Base-by-base conservation (phyloP, 2,113 vertebrate genomes). In the Ivindomyrus marchei region DNA sequence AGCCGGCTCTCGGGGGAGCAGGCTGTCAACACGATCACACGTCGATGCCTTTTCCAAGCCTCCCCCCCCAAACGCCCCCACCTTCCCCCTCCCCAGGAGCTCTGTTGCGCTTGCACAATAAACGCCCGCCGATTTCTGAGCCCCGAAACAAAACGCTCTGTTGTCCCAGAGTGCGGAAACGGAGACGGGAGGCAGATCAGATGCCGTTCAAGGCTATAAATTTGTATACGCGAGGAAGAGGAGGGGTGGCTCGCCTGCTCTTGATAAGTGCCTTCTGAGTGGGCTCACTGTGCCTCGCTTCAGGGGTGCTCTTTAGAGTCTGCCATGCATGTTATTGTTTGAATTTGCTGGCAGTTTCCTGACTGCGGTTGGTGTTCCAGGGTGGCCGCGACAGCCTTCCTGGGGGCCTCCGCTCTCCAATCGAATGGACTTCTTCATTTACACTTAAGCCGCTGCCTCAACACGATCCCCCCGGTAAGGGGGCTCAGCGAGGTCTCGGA, bases 331-430 rank as follows among this genome's bases (percentile, higher is more conserved):
- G 85, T 87, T 53, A 87, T 87, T 91, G 87, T 46, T 83, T 89
- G 58, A 86, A 46, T n/a, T 66, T 90, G 47, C 87, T 70, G 88
- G 21, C 87, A 86, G 89, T 36, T 91, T 90, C 89, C 36, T 90
- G 91, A 31, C 86, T 90, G 91, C 31, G 89, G 89, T 90, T 88
- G 91, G 89, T 89, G 85, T 42, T 89, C 89, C 42, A 89, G 77
- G 87, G 91, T 89, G 89, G 91, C 80, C 89, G 52, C 3, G 24
- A 7, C 31, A 24, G 39, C n/a, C 13, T 89, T 39, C 74, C 77
- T 83, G 74, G 13, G 50, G 36, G 1, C 58, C 42, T 27, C 58
- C 42, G 36, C 21, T 31, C 42, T 8, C 24, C 58, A n/a, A 74
- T 39, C 45, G 49, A 8, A 77, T n/a, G n/a, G 17, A 39, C 85